Evolutionary conservation across 2,888 invertebrate genomes (phyloP), one percentile per base, ranked within the genome.

Genomic region (Galerucella pusilla): DNA sequence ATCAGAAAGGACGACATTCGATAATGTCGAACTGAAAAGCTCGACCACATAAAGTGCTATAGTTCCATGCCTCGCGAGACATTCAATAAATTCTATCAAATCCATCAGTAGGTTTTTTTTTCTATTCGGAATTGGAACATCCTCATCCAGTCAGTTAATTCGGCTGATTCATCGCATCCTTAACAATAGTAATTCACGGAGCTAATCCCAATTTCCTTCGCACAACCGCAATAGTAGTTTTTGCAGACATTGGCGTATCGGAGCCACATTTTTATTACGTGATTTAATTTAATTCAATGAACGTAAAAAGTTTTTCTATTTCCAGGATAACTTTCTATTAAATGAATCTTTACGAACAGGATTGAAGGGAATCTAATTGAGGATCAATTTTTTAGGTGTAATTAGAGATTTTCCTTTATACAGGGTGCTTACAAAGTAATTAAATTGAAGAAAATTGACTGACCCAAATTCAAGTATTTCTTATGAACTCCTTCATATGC

Each of bases 401-500:
- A 35, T 35, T 35, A 4, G 35, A 35, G 4, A 35, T 7, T 42
- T 42, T 9, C 9, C 35, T 42, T 42, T 42, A 9, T 42, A 42
- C 35, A 42, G 35, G 5, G 35, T 35, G 28, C 4, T 28, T 28
- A 28, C 28, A 28, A 28, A 4, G 6, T 35, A 9, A 42, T 42
- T 42, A 5, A 11, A 66, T 28, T 20, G 5, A 20, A 14, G 20
- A 20, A 14, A 28, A 35, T 12, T n/a, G 1, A 75, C 90, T 89
- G 86, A 94, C 94, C 94, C 84, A 97, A 92, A 89, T 94, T 95
- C 79, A 98, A 89, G 88, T 96, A 98, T 85, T 96, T 96, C 87
- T 97, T 97, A 85, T 96, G 96, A 45, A 95, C 94, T 52, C 94
- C 94, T 87, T 97, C 97, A 85, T 97, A 98, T 0, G 95, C 94